A percentile compares a stretch with the other conserved stretches of the same genome.
Evolutionary conservation across 2,888 invertebrate genomes (phyloP).

Genomic region (Cerastoderma edule): DNA sequence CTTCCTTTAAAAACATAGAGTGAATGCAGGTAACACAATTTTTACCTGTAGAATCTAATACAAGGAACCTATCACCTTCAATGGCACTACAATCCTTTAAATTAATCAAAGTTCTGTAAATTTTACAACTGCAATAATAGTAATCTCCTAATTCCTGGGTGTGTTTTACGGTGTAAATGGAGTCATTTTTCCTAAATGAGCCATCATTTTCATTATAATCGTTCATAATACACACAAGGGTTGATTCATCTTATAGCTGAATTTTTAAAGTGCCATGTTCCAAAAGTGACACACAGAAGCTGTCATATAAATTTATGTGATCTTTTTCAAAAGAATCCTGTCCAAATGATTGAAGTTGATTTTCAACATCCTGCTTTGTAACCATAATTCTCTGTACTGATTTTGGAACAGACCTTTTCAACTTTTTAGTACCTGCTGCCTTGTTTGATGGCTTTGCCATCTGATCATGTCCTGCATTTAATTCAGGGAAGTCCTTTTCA

Average conservation of each 20-base stretch:
- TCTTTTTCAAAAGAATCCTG: too few species aligned
- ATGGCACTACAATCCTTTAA: neutral
- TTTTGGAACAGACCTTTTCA: too few species aligned
- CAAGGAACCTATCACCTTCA: neutral
- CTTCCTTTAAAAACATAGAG: slow-evolving; percentile 3
- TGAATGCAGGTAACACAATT: slow-evolving; percentile 16
- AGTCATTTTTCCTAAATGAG: slow-evolving; percentile 1
- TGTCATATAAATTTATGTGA: neutral
- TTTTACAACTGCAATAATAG: slow-evolving; percentile 1
- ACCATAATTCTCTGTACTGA: too few species aligned
- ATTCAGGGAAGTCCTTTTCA: too few species aligned
- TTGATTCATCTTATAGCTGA: neutral
- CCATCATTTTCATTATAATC: slow-evolving; percentile 10
- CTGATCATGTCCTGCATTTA: too few species aligned
- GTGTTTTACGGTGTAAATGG: neutral
- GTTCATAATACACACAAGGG: neutral
- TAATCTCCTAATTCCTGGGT: neutral
- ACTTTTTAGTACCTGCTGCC: too few species aligned
- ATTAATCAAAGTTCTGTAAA: neutral
- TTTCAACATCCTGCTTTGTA: too few species aligned
- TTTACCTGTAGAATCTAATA: neutral
- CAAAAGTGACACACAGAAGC: neutral
- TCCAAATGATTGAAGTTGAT: too few species aligned
- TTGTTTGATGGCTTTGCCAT: too few species aligned
- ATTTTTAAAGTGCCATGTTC: slow-evolving; percentile 2